Conservation (phyloP, 2,797 vertebrate species). For the Lagocephalus sceleratus region DNA sequence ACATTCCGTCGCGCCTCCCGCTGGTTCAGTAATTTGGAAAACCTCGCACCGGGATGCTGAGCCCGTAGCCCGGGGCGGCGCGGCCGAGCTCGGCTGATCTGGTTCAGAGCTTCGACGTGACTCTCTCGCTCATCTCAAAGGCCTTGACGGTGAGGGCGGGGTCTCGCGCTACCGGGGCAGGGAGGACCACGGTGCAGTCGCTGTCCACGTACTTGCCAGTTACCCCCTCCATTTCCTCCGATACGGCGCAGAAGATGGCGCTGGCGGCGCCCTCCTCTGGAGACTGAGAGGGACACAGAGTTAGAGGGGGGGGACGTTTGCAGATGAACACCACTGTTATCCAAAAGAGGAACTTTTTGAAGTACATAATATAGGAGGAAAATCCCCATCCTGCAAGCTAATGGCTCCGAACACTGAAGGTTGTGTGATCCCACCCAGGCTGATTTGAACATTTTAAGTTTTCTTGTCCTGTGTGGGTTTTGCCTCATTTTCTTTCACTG, state of each 20-base stretch:
- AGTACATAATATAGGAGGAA: neutral
- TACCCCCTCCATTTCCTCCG: constrained; percentile 79
- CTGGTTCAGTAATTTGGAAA: too few species aligned
- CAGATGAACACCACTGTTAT: neutral
- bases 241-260: constrained; percentile 81
- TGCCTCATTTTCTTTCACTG: too few species aligned
- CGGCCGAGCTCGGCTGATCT: neutral
- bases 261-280: constrained; percentile 78
- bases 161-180: constrained; percentile 70
- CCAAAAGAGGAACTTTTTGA: neutral
- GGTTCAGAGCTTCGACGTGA: constrained; percentile 73
- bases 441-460: too few species aligned
- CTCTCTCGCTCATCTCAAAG: constrained; percentile 79
- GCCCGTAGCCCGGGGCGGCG: neutral
- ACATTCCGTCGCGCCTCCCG: too few species aligned
- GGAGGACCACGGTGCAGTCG: constrained; percentile 74
- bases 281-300: constrained; percentile 61
- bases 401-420: neutral
- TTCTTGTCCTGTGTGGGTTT: too few species aligned
- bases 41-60: neutral
- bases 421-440: too few species aligned
- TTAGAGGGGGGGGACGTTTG: neutral
- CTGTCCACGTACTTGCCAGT: constrained; percentile 86
- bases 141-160: constrained; percentile 70
- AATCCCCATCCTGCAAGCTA: neutral